These are phyloP conservation scores for Dicentrarchus labrax DNA, from an alignment of 2,113 vertebrate species.

Conservation along the genomic window DNA sequence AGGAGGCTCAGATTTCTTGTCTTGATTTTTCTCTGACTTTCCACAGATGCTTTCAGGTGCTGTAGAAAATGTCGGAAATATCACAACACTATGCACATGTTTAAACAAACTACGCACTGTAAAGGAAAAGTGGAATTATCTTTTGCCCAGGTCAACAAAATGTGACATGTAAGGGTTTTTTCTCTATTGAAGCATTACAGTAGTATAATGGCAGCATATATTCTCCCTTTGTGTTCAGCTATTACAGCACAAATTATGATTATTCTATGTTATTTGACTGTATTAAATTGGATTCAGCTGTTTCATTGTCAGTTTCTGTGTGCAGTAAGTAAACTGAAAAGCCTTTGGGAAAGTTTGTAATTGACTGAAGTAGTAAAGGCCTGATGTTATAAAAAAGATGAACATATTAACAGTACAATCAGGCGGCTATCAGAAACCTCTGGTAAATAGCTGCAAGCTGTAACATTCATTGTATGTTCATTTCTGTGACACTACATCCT, in stretches of 20 bases:
- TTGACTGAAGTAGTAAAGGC: not conserved
- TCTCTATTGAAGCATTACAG: not conserved
- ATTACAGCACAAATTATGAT: not conserved
- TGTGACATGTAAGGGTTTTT: not conserved
- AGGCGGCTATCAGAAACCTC: not conserved
- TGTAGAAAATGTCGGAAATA: slow-evolving; percentile 4
- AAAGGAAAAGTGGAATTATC: not conserved
- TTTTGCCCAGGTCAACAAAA: not conserved
- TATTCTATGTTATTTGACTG: not conserved
- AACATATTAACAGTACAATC: not conserved
- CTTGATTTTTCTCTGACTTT: slow-evolving; percentile 72
- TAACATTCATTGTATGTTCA: not conserved
- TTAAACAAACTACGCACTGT: not conserved
- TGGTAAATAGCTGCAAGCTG: not conserved
- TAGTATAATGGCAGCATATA: not conserved
- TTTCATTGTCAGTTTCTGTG: not conserved
- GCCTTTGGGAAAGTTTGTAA: not conserved
- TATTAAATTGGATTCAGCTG: not conserved
- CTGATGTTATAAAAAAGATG: not conserved
- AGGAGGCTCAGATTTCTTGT: slow-evolving; percentile 74
- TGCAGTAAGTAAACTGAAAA: not conserved
- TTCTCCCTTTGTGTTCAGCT: not conserved
- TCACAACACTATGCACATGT: not conserved
- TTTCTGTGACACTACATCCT: not conserved
- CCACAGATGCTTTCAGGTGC: slow-evolving; percentile 59